phyloP scores from a whole-genome alignment of 2,113 vertebrate genomes.

The Marcusenius ussheri region DNA sequence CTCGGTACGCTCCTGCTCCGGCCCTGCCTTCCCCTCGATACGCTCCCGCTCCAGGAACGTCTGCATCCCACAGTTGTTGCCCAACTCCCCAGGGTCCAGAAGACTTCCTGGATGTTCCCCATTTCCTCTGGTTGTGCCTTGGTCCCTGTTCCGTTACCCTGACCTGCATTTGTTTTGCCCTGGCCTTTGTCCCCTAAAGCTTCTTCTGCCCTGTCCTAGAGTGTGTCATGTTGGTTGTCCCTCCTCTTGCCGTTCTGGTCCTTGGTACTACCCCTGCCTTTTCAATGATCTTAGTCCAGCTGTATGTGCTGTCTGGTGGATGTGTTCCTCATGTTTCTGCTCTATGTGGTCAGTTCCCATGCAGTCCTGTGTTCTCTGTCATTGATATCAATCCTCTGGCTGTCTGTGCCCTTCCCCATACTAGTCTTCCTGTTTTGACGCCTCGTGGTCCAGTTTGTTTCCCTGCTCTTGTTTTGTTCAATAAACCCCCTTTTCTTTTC shows the following conservation, averaged over 20 bases:
- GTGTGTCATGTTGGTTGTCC: background rate
- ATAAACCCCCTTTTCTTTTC: background rate
- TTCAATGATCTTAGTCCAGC: background rate
- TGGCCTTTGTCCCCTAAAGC: background rate
- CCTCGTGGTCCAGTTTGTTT: background rate
- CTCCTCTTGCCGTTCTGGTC: background rate
- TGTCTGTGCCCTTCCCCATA: background rate
- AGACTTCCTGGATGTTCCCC: background rate
- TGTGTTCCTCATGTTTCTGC: background rate
- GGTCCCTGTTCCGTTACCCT: background rate
- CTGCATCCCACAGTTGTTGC: background rate
- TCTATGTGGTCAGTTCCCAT: background rate
- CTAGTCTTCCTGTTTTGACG: background rate
- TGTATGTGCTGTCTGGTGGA: background rate
- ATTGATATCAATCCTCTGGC: background rate
- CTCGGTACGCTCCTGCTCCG: too few relatives aligned
- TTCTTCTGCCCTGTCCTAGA: background rate
- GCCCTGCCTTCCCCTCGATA: too few relatives aligned
- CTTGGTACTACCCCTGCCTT: background rate
- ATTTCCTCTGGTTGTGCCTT: background rate
- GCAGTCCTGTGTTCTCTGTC: background rate
- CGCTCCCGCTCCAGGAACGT: background rate
- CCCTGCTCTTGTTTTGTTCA: background rate
- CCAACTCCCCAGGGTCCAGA: background rate
- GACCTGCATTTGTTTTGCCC: background rate